Evolutionary conservation across 2,797 vertebrate species (phyloP).

Genomic region (Adrianichthys oophorus): DNA sequence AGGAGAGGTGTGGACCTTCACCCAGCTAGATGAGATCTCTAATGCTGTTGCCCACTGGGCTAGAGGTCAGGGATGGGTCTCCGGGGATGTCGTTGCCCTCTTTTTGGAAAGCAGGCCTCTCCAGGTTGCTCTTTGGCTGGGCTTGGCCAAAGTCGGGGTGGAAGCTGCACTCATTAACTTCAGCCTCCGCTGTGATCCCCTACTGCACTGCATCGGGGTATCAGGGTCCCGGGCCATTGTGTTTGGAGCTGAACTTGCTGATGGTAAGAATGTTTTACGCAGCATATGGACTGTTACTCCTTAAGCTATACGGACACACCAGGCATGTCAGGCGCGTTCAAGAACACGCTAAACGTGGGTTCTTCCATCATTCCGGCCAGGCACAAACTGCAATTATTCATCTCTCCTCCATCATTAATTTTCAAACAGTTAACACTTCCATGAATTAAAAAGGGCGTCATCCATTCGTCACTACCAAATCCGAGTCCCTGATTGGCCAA

Average conservation of each 20-base stretch:
- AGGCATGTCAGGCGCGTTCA: no score
- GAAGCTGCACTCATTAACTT: conserved; percentile 90
- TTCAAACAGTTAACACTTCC: no score
- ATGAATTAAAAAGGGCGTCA: no score
- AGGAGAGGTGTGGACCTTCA: conserved; percentile 84
- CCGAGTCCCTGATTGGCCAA: no score
- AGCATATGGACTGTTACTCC: neutral
- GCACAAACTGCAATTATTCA: no score
- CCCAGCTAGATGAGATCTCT: conserved; percentile 82
- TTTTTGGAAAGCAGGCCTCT: conserved; percentile 90
- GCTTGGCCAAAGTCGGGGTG: conserved; percentile 87
- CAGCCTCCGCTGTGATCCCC: conserved; percentile 84
- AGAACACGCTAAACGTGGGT: no score
- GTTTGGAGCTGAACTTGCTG: conserved; percentile 86
- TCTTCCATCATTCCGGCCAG: no score
- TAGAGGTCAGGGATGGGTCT: conserved; percentile 75
- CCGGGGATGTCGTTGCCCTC: conserved; percentile 87
- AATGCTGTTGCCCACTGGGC: conserved; percentile 84
- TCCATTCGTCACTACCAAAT: no score
- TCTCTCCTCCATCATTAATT: no score
- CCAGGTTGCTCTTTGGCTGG: conserved; percentile 89
- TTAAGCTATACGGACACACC: neutral
- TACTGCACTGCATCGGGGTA: conserved; percentile 83
- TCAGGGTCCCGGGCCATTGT: conserved; percentile 83
- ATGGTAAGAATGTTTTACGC: conserved; percentile 75